These are phyloP conservation scores for Watersipora subatra DNA, from an alignment of 1,140 invertebrate species.

Conservation along the genomic window DNA sequence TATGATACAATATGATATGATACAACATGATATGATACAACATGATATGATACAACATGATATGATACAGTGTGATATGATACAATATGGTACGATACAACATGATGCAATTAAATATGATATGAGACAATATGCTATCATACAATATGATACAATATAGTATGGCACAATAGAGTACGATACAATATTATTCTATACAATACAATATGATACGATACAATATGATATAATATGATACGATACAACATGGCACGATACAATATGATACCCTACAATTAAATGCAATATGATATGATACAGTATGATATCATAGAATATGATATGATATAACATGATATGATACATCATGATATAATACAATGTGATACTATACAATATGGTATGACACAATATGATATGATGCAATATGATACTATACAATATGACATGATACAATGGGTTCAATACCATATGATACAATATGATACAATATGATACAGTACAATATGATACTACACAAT, in stretches of 20 bases:
- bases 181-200: constrained; percentile 6
- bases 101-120: not conserved
- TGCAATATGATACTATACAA: no score
- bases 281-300: not conserved
- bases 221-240: constrained; percentile 3
- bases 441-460: no score
- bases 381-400: no score
- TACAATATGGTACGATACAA: not conserved
- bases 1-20: not conserved
- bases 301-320: not conserved
- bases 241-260: constrained; percentile 1
- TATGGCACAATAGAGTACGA: constrained; percentile 5
- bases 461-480: no score
- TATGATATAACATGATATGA: no score
- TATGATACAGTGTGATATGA: not conserved
- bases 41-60: not conserved
- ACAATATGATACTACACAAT: no score
- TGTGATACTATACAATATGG: no score
- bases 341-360: no score
- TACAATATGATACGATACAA: constrained; percentile 5
- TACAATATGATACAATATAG: constrained; percentile 6
- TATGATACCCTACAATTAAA: not conserved
- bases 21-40: not conserved
- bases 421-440: no score
- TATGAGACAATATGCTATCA: constrained; percentile 2